phyloP scores from a whole-genome alignment of 2,888 invertebrate genomes.

The Cataglyphis albicans region DNA sequence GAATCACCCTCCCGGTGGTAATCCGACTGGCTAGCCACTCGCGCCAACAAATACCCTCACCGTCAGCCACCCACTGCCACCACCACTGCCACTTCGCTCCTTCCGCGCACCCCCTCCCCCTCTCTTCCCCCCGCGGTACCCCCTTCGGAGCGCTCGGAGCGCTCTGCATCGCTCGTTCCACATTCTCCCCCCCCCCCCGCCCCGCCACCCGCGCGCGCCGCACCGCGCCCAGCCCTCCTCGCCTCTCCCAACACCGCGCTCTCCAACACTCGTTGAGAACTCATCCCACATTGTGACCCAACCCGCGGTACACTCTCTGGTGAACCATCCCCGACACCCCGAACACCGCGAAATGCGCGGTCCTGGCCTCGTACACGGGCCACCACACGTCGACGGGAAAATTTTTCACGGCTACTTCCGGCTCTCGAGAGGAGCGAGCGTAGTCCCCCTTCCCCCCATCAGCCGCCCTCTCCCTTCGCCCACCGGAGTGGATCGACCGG shows the following conservation, averaged over 20 bases:
- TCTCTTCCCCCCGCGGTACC: conserved; percentile 40
- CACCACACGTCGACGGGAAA: conserved; percentile 81
- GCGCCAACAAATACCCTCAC: conserved; percentile 86
- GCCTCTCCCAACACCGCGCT: conserved; percentile 39
- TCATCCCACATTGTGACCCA: conserved; percentile 77
- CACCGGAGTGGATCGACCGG: conserved; percentile 71
- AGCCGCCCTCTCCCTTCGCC: not conserved
- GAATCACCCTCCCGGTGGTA: conserved; percentile 82
- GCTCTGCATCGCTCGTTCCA: conserved; percentile 53
- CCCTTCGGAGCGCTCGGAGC: conserved; percentile 47
- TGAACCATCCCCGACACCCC: conserved; percentile 85
- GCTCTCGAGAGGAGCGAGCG: conserved; percentile 69
- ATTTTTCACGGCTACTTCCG: conserved; percentile 81
- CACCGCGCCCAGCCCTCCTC: conserved; percentile 7
- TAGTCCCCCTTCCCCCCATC: conserved; percentile 37
- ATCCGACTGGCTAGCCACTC: conserved; percentile 86
- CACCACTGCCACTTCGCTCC: conserved; percentile 71
- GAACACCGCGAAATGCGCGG: conserved; percentile 83
- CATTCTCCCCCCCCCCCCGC: conserved; percentile 33
- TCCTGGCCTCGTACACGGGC: conserved; percentile 79
- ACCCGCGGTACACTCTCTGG: conserved; percentile 84
- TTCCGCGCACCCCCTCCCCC: conserved; percentile 52
- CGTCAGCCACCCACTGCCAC: conserved; percentile 82
- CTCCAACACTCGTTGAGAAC: conserved; percentile 67
- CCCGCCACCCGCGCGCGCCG: conserved; percentile 25